Evolutionary conservation across 2,113 vertebrate species (phyloP), one percentile per base, ranked within the genome.

Genomic region (Tetrao urogallus): DNA sequence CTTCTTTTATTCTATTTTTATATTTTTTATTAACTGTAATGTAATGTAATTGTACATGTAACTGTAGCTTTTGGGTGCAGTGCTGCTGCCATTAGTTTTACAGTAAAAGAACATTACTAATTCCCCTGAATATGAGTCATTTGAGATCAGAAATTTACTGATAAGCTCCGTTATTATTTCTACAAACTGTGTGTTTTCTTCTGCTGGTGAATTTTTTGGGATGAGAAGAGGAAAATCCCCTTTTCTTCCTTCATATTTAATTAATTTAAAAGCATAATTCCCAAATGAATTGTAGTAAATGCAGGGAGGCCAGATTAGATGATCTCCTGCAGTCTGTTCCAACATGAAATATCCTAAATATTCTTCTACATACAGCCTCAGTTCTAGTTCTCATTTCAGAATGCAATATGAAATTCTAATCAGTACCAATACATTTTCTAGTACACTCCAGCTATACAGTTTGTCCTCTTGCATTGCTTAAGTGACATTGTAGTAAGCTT

Each of bases 241-340:
- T 65, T 71, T 81, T n/a, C 38, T 64, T 13, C 42, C 25, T 28
- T 74, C 14, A 15, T 42, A 30, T 48, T 81, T 71, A 82, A 38
- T 21, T 10, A 66, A 47, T 45, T 47, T 34, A 89, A 81, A 34
- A 28, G 13, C 11, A 5, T 71, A 64, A 64, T 60, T 82, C 9
- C 38, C 6, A 43, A 47, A 54, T 66, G 25, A 32, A 56, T 32
- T 60, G 22, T 11, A 1, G 38, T 66, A 54, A 34, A 20, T 45
- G 30, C 25, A 32, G 27, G 25, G 47, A 83, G 13, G 10, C 17
- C 54, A 24, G 38, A 54, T 13, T 60, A 52, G 58, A 12, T 52
- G 10, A 58, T 38, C 19, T 1, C 0, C 57, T 54, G 9, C 66
- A 40, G 4, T 61, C 24, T 19, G 1, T 0, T 60, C 43, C 78